A percentile compares a stretch with the other conserved stretches of the same genome.
Evolutionary conservation across 2,113 vertebrate species (phyloP).

Genomic region (Chinchilla lanigera): DNA sequence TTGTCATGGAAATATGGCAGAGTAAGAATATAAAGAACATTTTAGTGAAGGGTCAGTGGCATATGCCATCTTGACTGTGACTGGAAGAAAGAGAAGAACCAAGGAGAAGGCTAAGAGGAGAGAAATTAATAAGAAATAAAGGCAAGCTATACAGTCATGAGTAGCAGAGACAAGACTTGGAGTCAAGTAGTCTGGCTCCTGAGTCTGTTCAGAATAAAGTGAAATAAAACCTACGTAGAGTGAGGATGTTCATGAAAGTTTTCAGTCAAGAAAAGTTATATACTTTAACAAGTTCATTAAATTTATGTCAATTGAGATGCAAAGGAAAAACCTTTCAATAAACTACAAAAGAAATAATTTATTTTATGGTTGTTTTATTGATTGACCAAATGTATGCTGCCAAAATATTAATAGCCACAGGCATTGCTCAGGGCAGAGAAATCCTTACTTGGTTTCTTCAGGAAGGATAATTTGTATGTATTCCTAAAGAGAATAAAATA

Average conservation of each 20-base stretch:
- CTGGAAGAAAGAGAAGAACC: background rate
- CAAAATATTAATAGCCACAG: slow-evolving; percentile 34
- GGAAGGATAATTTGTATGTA: slow-evolving; percentile 53
- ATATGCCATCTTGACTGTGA: background rate
- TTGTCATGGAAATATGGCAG: background rate
- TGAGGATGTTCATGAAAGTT: background rate
- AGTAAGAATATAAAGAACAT: background rate
- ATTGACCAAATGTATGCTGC: background rate
- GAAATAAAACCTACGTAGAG: background rate
- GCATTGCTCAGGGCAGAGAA: background rate
- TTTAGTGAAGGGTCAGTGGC: background rate
- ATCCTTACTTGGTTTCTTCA: slow-evolving; percentile 46
- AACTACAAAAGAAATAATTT: background rate
- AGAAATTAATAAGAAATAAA: background rate
- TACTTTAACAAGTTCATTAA: background rate
- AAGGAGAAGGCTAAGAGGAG: background rate
- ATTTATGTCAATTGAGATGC: slow-evolving; percentile 15
- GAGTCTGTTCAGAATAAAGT: background rate
- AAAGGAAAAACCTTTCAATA: slow-evolving; percentile 38
- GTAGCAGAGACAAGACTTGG: background rate
- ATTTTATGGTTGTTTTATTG: background rate
- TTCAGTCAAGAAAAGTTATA: background rate
- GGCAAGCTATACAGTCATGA: accelerated
- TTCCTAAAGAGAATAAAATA: slow-evolving; percentile 57
- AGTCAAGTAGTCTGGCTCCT: background rate